Evolutionary conservation across 1,140 invertebrate genomes (phyloP), one percentile per base, ranked within the genome.

Genomic region (Diachasmimorpha longicaudata): DNA sequence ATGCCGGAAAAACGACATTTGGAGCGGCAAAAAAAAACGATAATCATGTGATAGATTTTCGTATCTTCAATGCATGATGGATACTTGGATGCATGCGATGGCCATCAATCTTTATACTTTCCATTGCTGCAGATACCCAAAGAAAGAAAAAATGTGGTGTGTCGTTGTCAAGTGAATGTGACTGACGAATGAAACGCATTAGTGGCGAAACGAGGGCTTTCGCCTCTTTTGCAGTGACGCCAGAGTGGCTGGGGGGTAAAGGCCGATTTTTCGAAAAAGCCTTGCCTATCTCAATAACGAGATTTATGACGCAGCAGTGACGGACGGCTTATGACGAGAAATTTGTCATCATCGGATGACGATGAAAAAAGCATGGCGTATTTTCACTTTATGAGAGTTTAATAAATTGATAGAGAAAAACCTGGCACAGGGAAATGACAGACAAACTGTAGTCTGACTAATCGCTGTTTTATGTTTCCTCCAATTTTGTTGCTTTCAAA

Each of bases 401-500:
- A 52, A 52, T 52, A 52, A 52, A 52, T 52, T 16, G 48, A 52
- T 52, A 4, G 16, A 19, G 19, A 52, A 52, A 52, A 52, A 10
- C 39, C 4, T 4, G 0, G 48, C n/a, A 52, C 3, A 52, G 48
- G 11, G 39, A 42, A 42, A 42, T 42, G 39, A 42, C 39, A 42
- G 19, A 14, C 21, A 63, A 63, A 63, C 58, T 19, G n/a, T n/a
- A 52, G 23, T 63, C 58, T 23, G 11, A 25, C 23, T 63, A 63
- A 63, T 63, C 58, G 58, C 23, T 14, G 58, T 25, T 23, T 63
- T 63, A 63, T 63, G 58, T 63, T 63, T 63, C 58, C 58, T 63
- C 23, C 58, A 63, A 63, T 63, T n/a, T 63, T 63, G 58, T 25
- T 19, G 58, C 10, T 25, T 31, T 13, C 21, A 13, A 25, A 25